Conservation (phyloP, 2,888 invertebrate genomes). For the Chaetoderma sp. region DNA sequence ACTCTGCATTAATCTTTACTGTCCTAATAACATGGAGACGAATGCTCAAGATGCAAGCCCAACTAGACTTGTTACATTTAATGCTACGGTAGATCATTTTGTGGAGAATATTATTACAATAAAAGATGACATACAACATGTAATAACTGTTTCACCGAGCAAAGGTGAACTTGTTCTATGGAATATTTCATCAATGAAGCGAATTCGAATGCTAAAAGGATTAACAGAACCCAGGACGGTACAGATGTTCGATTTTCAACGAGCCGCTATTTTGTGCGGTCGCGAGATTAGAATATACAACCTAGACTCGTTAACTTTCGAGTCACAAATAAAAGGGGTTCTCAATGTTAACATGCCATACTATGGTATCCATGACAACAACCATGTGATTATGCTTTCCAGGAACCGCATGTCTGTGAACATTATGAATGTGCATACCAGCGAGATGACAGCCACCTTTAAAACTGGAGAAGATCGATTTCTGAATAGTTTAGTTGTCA, state of each 20-base stretch:
- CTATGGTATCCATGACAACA: slow-evolving; percentile 84
- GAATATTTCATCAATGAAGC: slow-evolving; percentile 77
- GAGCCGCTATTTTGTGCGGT: slow-evolving; percentile 84
- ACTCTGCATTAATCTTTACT: too few relatives aligned
- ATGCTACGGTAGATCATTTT: too few relatives aligned
- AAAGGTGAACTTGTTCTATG: slow-evolving; percentile 85
- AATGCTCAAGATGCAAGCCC: too few relatives aligned
- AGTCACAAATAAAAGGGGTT: slow-evolving; percentile 81
- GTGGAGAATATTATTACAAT: slow-evolving; percentile 81
- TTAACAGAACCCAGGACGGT: slow-evolving; percentile 83
- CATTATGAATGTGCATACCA: slow-evolving; percentile 85
- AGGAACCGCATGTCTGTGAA: slow-evolving; percentile 91
- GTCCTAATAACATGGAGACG: too few relatives aligned
- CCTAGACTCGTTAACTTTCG: slow-evolving; percentile 79
- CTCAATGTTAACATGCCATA: slow-evolving; percentile 95
- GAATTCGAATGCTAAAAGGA: slow-evolving; percentile 79
- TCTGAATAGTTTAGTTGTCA: slow-evolving; percentile 87
- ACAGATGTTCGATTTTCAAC: slow-evolving; percentile 78
- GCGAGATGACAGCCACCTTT: slow-evolving; percentile 86
- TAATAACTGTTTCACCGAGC: slow-evolving; percentile 81
- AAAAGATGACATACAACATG: slow-evolving; percentile 73
- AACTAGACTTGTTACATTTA: too few relatives aligned
- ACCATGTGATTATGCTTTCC: slow-evolving; percentile 84
- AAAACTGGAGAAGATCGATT: slow-evolving; percentile 89
- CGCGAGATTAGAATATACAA: slow-evolving; percentile 85